Evolutionary conservation across 2,797 vertebrate genomes (phyloP), one percentile per base, ranked within the genome.

Genomic region (Orientallactaga sibirica): DNA sequence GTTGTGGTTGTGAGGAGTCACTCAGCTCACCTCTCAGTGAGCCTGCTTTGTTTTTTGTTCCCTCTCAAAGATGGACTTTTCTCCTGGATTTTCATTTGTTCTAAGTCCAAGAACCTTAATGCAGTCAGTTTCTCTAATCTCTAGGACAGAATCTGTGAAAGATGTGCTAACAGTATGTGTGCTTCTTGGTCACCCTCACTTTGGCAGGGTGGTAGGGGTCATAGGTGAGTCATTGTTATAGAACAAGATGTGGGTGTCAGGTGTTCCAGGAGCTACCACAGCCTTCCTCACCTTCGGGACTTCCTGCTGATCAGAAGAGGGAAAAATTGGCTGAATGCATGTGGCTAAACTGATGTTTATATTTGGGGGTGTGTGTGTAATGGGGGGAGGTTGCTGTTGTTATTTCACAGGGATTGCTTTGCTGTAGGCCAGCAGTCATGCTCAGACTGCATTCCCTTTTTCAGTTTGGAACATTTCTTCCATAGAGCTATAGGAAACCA

Each of bases 381-480:
- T 37, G 48, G 48, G 48, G 7, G 7, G 48, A 48, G 48, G 48
- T 7, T 48, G 48, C 48, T 48, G 48, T 10, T 48, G 48, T 10
- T 48, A 7, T 10, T 88, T n/a, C 19, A 67, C 62, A 67, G 19
- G 79, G 15, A 43, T 64, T 71, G 52, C 25, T 16, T 82, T 88
- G 27, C 14, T 41, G 20, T 19, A 67, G 62, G 33, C 12, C 29
- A 67, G 24, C 3, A 29, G 37, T 70, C 27, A 4, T 5, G 66
- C 62, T 67, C 73, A 93, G 48, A 68, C 22, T n/a, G 11, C 48
- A 14, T 55, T 84, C 64, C 88, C 25, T 64, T 29, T 81, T 92
- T 83, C 62, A 79, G 14, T 86, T 61, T 86, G 55, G 15, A 73
- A 70, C 71, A n/a, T 82, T 92, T 95, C 29, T 15, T 93, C 43